A percentile compares a stretch with the other conserved stretches of the same genome.
phyloP scores from a whole-genome alignment of 2,888 invertebrate species.

The Sinotaia quadrata region DNA sequence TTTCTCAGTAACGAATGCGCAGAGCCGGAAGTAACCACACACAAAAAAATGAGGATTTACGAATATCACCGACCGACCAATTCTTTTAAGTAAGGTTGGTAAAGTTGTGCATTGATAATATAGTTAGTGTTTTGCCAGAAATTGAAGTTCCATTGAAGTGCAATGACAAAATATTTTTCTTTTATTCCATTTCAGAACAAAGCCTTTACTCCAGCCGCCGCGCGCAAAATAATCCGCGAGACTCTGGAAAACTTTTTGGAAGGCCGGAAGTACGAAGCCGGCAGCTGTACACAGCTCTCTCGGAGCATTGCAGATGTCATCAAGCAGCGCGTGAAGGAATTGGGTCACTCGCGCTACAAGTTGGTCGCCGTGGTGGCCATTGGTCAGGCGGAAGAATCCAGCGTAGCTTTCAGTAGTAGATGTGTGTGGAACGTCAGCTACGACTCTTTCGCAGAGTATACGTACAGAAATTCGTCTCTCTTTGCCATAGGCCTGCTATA shows the following conservation, averaged over 20 bases:
- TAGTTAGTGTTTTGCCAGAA: background rate
- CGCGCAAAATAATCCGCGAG: conserved; percentile 4
- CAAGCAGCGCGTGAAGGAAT: conserved; percentile 55
- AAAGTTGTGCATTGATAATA: background rate
- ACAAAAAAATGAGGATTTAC: too few species aligned
- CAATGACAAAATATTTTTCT: too few species aligned
- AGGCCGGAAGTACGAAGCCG: conserved; percentile 50
- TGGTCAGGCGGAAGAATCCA: conserved; percentile 48
- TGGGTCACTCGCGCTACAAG: conserved; percentile 56
- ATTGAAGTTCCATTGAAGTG: too few species aligned
- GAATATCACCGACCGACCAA: background rate
- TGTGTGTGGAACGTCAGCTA: conserved; percentile 62
- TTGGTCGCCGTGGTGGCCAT: conserved; percentile 57
- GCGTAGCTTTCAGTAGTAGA: conserved; percentile 56
- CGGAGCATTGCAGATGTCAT: conserved; percentile 52
- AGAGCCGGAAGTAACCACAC: too few species aligned
- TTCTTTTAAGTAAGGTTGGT: background rate
- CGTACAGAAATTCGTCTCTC: conserved; percentile 48
- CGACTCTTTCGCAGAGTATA: conserved; percentile 60
- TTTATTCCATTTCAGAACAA: conserved; percentile 9
- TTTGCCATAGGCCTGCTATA: conserved; percentile 61
- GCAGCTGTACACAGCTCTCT: conserved; percentile 48
- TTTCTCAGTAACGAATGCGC: too few species aligned
- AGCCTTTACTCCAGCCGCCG: conserved; percentile 1
- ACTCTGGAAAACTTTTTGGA: conserved; percentile 30